Evolutionary conservation across 2,797 vertebrate genomes (phyloP).

Genomic region (Hyperoplus immaculatus): DNA sequence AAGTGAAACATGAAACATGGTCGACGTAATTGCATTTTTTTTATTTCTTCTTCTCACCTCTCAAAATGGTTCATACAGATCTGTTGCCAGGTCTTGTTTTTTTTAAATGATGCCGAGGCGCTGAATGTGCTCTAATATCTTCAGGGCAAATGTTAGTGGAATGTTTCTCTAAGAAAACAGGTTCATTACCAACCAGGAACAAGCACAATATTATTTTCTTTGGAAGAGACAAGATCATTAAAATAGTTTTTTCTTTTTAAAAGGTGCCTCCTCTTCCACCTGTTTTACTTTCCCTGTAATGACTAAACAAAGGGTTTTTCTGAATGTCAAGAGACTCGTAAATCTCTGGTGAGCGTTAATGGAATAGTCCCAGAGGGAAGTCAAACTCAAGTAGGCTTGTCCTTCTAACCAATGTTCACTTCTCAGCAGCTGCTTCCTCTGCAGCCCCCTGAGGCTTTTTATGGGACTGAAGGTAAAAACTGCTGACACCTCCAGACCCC

Average conservation of each 20-base stretch:
- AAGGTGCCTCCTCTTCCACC: slow-evolving; percentile 42
- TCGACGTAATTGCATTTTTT: slow-evolving; percentile 53
- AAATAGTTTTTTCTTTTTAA: slow-evolving; percentile 5
- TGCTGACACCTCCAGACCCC: slow-evolving; percentile 68
- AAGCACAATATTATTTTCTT: slow-evolving; percentile 45
- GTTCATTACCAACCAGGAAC: slow-evolving; percentile 58
- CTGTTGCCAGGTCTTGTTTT: slow-evolving; percentile 55
- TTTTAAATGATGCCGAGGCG: slow-evolving; percentile 53
- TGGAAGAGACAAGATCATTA: slow-evolving; percentile 51
- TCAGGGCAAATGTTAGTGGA: slow-evolving; percentile 46
- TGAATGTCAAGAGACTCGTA: slow-evolving; percentile 72
- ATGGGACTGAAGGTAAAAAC: slow-evolving; percentile 55
- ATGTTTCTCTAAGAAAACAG: slow-evolving; percentile 45
- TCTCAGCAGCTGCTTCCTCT: slow-evolving; percentile 78
- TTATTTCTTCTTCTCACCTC: slow-evolving; percentile 39
- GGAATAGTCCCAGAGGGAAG: slow-evolving; percentile 73
- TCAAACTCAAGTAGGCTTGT: slow-evolving; percentile 60
- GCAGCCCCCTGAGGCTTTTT: slow-evolving; percentile 60
- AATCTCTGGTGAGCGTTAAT: slow-evolving; percentile 77
- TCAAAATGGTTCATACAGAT: slow-evolving; percentile 41
- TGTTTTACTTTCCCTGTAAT: slow-evolving; percentile 69
- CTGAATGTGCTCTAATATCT: slow-evolving; percentile 56
- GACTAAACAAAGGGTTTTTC: slow-evolving; percentile 51
- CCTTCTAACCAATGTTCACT: slow-evolving; percentile 61
- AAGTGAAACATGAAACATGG: slow-evolving; percentile 61